A percentile compares a stretch with the other conserved stretches of the same genome.
phyloP scores from a whole-genome alignment of 2,113 vertebrate species.

The Microcebus griseorufus region DNA sequence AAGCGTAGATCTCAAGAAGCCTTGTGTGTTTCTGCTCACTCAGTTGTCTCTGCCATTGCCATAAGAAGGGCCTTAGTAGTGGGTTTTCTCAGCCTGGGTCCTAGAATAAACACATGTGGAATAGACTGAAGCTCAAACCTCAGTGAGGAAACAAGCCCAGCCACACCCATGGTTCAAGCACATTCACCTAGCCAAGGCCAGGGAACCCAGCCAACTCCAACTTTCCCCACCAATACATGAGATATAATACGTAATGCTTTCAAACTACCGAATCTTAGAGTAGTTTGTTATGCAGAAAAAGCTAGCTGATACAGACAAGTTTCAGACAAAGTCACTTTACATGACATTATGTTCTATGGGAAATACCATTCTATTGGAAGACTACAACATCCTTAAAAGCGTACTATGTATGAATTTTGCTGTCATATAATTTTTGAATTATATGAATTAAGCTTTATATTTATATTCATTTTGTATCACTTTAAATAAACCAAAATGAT shows the following conservation, averaged over 20 bases:
- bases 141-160: not conserved
- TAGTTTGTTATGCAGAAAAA: not conserved
- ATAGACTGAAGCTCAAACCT: not conserved
- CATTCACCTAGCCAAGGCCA: not conserved
- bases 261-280: not conserved
- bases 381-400: not conserved
- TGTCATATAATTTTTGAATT: not conserved
- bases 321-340: not conserved
- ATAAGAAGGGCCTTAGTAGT: not conserved
- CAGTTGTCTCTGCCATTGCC: not conserved
- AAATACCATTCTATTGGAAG: not conserved
- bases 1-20: not conserved
- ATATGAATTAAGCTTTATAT: slow-evolving; percentile 5
- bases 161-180: not conserved
- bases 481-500: not conserved
- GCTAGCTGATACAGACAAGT: not conserved
- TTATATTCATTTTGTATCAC: not conserved
- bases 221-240: not conserved
- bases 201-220: not conserved
- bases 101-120: not conserved
- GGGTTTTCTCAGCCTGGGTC: not conserved
- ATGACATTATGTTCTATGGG: not conserved
- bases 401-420: not conserved
- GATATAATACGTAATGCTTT: not conserved
- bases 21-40: not conserved